These are phyloP conservation scores for Nomada goodeniana DNA, from an alignment of 2,888 invertebrate genomes.

Conservation along the genomic window DNA sequence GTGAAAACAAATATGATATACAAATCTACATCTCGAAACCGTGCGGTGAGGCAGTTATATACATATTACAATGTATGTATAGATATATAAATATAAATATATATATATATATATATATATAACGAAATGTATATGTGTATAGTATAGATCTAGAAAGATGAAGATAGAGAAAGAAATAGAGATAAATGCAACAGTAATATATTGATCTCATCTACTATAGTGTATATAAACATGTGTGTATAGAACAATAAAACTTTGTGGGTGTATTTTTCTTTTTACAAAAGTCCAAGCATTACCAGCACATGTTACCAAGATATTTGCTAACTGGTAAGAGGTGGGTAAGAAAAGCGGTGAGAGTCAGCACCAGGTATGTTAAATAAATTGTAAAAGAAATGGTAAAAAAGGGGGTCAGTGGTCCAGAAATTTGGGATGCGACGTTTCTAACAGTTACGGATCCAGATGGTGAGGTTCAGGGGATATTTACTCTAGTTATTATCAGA, in stretches of 20 bases:
- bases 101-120: slow-evolving; percentile 43
- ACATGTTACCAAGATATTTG: slow-evolving; percentile 77
- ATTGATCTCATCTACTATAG: slow-evolving; percentile 67
- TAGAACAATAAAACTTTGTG: slow-evolving; percentile 66
- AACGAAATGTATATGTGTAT: slow-evolving; percentile 39
- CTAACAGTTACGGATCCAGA: slow-evolving; percentile 64
- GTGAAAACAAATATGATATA: slow-evolving; percentile 31
- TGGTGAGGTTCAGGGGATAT: slow-evolving; percentile 34
- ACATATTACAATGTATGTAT: slow-evolving; percentile 55
- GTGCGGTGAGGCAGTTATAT: slow-evolving; percentile 62
- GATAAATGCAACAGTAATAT: slow-evolving; percentile 71
- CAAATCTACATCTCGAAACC: slow-evolving; percentile 61
- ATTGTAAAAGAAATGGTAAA: slow-evolving; percentile 57
- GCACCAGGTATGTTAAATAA: slow-evolving; percentile 76
- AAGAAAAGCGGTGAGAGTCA: slow-evolving; percentile 81
- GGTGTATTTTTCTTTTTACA: slow-evolving; percentile 73
- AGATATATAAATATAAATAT: slow-evolving; percentile 35
- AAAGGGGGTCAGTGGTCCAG: slow-evolving; percentile 39
- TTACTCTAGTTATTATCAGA: slow-evolving; percentile 70
- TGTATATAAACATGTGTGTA: slow-evolving; percentile 63
- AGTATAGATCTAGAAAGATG: slow-evolving; percentile 42
- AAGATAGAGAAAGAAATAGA: slow-evolving; percentile 52
- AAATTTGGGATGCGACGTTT: slow-evolving; percentile 54
- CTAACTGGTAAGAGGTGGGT: slow-evolving; percentile 77
- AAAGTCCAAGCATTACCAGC: slow-evolving; percentile 80